Base-by-base conservation (phyloP, 30 jellyfish, hydroid and myxozoan genomes). In the Morbakka virulenta region DNA sequence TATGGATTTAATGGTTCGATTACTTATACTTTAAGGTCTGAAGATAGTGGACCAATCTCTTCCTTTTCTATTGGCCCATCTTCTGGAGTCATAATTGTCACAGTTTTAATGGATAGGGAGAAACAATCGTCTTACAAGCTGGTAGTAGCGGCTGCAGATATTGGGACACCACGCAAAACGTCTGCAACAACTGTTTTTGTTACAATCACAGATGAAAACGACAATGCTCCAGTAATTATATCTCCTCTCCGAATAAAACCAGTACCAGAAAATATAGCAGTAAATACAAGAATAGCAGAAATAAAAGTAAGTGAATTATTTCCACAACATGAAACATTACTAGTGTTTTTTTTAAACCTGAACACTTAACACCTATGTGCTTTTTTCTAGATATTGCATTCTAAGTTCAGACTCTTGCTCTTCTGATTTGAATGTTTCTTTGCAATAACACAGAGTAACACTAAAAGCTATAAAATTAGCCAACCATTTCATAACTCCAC, bases 191-290 rank as follows among this genome's bases (percentile, higher is more conserved):
- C 77, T n/a, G 81, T 83, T 11, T 32, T 24, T 11, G 74, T 90
- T 25, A 68, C 92, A 1, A 91, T 90, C 6, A 24, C 35, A 31
- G 98, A 90, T 65, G 86, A 85, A 48, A 90, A 90, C 47, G 98
- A 90, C 74, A 90, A 90, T 50, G 50, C 82, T 3, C 98, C 98
- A 28, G 80, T 49, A 29, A 77, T 90, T 28, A 50, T 64, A 0
- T 65, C 87, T 4, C 94, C 94, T 1, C 36, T 62, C 6, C 17
- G 33, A 17, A 57, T 90, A 24, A 73, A 85, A 23, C 95, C 95
- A 6, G 87, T 90, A 26, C 77, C 62, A 28, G 98, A 90, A 35
- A 63, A 72, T 36, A 67, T 52, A 12, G 33, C 77, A 12, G 47
- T 65, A 4, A 73, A 68, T 48, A 69, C 87, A 3, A 48, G 22